These are phyloP conservation scores for Trogon surrucura DNA, from an alignment of 2,113 vertebrate species.

Conservation along the genomic window DNA sequence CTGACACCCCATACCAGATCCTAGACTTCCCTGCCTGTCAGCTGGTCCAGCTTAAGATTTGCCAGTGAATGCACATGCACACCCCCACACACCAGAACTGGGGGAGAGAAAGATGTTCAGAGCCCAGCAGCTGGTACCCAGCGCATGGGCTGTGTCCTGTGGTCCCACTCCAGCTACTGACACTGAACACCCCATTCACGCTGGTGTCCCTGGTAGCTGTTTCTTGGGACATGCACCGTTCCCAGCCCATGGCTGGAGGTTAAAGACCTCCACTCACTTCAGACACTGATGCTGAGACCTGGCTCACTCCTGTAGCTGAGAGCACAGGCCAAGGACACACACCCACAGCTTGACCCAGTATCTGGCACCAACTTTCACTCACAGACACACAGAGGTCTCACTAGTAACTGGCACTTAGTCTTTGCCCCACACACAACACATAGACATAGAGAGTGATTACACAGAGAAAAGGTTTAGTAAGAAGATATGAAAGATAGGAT, in stretches of 20 bases:
- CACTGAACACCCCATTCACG: background rate
- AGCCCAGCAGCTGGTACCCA: background rate
- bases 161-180: background rate
- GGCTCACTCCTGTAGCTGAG: background rate
- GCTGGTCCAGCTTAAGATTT: background rate
- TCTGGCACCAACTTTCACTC: background rate
- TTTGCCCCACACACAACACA: background rate
- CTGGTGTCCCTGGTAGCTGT: background rate
- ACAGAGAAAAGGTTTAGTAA: background rate
- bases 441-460: background rate
- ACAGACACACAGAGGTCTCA: background rate
- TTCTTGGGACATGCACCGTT: background rate
- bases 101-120: background rate
- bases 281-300: background rate
- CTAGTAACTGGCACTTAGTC: background rate
- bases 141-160: background rate
- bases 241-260: background rate
- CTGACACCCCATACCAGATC: background rate
- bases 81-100: background rate
- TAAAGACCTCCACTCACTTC: background rate
- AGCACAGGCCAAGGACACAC: no score
- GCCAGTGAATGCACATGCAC: background rate
- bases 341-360: background rate
- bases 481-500: background rate
- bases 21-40: background rate